Percentiles rank a stretch among this genome's conserved stretches.
Evolutionary conservation across 2,113 vertebrate species (phyloP).

Genomic region (Prionailurus viverrinus): DNA sequence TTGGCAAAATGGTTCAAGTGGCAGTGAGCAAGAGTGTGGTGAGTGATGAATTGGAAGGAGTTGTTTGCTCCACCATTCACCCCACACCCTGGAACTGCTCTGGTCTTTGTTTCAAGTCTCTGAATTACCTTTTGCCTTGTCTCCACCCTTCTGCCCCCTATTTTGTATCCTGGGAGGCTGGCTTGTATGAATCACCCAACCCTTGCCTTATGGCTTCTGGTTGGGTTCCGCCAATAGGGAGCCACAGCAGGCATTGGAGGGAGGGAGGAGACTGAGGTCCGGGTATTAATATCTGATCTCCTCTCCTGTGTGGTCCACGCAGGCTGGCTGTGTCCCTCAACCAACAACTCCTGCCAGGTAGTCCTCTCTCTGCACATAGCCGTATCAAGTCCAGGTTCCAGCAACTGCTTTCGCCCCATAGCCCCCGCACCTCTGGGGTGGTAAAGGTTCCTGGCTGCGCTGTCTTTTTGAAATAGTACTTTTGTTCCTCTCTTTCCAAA

Average conservation of each 20-base stretch:
- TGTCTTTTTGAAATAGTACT: neutral
- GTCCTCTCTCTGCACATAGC: neutral
- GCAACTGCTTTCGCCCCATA: neutral
- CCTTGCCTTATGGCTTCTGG: constrained; percentile 35
- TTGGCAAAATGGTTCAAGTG: neutral
- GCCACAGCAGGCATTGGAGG: neutral
- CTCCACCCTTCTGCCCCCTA: neutral
- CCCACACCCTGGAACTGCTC: neutral
- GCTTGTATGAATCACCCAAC: neutral
- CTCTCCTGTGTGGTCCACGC: neutral
- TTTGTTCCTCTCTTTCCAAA: neutral
- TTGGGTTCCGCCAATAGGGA: neutral
- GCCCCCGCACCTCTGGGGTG: neutral
- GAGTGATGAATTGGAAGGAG: neutral
- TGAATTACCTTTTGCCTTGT: neutral
- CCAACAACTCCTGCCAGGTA: neutral
- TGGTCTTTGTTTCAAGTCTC: neutral
- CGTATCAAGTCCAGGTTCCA: neutral
- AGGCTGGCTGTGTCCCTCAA: neutral
- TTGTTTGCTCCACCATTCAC: neutral
- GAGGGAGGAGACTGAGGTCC: neutral
- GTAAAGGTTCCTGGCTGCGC: neutral
- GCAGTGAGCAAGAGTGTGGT: neutral
- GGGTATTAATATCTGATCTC: neutral
- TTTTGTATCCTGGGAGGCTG: neutral